Evolutionary conservation across 2,888 invertebrate genomes (phyloP).

Genomic region (Rugalucina vietnamica): DNA sequence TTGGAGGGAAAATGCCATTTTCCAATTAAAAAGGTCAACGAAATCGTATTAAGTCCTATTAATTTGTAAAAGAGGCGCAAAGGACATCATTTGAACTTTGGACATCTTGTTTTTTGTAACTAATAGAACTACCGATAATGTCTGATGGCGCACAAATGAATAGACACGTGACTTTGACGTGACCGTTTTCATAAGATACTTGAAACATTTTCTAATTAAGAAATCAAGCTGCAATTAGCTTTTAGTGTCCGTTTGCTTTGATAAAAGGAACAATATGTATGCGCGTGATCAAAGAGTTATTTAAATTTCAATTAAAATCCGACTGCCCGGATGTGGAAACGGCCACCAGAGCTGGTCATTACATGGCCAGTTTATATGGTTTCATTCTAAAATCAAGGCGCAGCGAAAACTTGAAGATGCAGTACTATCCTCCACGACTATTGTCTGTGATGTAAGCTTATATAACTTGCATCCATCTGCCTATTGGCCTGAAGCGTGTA

Average conservation of each 20-base stretch:
- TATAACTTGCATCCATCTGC: too few relatives aligned
- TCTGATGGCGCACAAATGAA: background rate
- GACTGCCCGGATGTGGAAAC: too few relatives aligned
- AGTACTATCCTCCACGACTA: too few relatives aligned
- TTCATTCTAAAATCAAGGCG: too few relatives aligned
- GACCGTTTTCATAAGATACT: background rate
- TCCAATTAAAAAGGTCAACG: constrained; percentile 7
- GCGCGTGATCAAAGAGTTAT: background rate
- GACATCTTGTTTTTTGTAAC: background rate
- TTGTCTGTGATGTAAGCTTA: too few relatives aligned
- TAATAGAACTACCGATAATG: background rate
- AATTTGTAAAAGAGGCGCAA: background rate
- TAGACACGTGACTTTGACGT: constrained; percentile 10
- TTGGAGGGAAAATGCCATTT: background rate
- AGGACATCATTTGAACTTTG: background rate
- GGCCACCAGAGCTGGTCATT: too few relatives aligned
- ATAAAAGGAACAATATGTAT: background rate
- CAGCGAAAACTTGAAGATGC: too few relatives aligned
- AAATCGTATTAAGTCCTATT: background rate
- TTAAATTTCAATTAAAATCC: background rate
- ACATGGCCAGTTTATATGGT: too few relatives aligned
- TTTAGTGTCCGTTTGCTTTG: background rate
- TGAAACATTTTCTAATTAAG: constrained; percentile 11
- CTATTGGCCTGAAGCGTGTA: too few relatives aligned
- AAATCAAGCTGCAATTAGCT: constrained; percentile 6